Conservation (phyloP, 92 coral and sea anemone species). For the Palythoa grandis region DNA sequence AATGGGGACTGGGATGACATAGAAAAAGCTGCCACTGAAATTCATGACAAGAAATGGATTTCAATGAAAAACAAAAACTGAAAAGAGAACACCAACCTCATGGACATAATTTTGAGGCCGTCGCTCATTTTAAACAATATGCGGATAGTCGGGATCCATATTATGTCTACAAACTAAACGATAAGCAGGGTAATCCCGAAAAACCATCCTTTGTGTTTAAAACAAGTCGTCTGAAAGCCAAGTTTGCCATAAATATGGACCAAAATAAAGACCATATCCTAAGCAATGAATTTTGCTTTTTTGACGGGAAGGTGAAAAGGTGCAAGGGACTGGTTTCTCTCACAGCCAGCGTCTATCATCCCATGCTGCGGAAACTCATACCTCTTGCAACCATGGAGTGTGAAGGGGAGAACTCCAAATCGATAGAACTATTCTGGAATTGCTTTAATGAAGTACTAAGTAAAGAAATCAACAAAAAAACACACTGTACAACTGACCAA, state of each 20-base stretch:
- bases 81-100: conserved; percentile 36
- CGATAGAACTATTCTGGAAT: conserved; percentile 48
- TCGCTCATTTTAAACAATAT: conserved; percentile 44
- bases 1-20: conserved; percentile 47
- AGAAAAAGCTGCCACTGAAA: conserved; percentile 48
- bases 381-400: conserved; percentile 35
- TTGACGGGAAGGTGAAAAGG: conserved; percentile 59
- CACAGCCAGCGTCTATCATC: conserved; percentile 54
- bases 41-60: conserved; percentile 51
- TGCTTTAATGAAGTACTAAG: conserved; percentile 52
- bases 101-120: conserved; percentile 51
- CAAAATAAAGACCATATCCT: conserved; percentile 35
- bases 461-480: conserved; percentile 48
- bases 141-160: conserved; percentile 50
- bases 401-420: conserved; percentile 35
- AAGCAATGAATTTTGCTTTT: conserved; percentile 43
- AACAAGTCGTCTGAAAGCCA: too few relatives aligned
- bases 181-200: too few relatives aligned
- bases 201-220: too few relatives aligned
- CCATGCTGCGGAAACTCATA: neutral
- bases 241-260: conserved; percentile 49
- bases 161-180: too few relatives aligned
- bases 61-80: conserved; percentile 43
- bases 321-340: conserved; percentile 56
- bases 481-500: too few relatives aligned